phyloP scores from a whole-genome alignment of 2,888 invertebrate species.

The Drosophila gaucha region DNA sequence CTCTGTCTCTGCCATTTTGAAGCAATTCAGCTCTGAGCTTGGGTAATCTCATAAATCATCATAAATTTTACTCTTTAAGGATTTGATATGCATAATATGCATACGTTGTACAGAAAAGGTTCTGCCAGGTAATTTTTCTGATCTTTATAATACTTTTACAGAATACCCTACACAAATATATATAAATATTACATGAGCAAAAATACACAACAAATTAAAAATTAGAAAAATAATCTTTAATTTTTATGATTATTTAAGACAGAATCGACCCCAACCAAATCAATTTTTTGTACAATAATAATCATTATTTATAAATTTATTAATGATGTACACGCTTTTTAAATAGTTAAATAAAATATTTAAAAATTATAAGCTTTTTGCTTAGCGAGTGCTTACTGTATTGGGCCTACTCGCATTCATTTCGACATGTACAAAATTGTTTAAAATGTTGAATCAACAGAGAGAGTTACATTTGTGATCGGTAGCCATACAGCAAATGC shows the following conservation, averaged over 20 bases:
- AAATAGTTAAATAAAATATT: too few relatives aligned
- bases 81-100: neutral
- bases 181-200: too few relatives aligned
- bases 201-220: too few relatives aligned
- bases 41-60: neutral
- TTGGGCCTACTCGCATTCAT: neutral
- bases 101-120: neutral
- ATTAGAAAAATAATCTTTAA: too few relatives aligned
- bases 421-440: too few relatives aligned
- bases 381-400: neutral
- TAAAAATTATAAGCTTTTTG: neutral
- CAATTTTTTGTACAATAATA: too few relatives aligned
- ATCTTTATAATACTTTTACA: neutral
- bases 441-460: neutral
- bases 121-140: neutral
- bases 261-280: too few relatives aligned
- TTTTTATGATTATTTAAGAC: too few relatives aligned
- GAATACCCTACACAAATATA: neutral
- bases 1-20: neutral
- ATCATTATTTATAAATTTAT: too few relatives aligned
- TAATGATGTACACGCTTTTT: too few relatives aligned
- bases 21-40: too few relatives aligned
- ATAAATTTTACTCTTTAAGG: neutral
- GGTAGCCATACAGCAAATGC: neutral
- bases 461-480: conserved; percentile 1